These are phyloP conservation scores for Tapera naevia DNA, from an alignment of 2,797 vertebrate genomes.

Conservation along the genomic window DNA sequence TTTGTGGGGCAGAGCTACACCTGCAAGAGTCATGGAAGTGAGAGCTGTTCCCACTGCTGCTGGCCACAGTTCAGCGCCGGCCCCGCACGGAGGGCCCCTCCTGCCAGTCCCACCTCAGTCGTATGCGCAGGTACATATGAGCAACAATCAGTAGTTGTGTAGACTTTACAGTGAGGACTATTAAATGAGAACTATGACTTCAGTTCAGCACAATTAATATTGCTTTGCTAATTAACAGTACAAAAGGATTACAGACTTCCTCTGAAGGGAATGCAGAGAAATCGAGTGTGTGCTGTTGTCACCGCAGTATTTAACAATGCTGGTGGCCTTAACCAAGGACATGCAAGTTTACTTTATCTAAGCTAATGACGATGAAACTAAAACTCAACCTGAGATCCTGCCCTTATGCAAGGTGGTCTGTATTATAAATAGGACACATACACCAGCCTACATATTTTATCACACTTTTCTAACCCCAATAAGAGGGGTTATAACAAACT, in stretches of 20 bases:
- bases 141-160: neutral
- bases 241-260: conserved; percentile 14
- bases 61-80: neutral
- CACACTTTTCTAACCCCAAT: neutral
- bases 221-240: conserved; percentile 39
- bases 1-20: conserved; percentile 18
- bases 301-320: neutral
- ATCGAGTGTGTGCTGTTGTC: neutral
- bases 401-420: neutral
- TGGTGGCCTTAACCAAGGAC: conserved; percentile 15
- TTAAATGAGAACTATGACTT: conserved; percentile 10
- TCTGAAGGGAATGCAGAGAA: conserved; percentile 14
- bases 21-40: conserved; percentile 28
- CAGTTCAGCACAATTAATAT: neutral
- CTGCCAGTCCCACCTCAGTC: neutral
- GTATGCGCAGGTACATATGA: fast-evolving
- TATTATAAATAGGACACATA: neutral
- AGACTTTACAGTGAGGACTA: neutral
- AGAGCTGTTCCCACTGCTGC: neutral
- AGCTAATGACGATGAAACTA: neutral
- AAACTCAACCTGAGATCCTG: neutral
- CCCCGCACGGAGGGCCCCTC: neutral
- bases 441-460: neutral
- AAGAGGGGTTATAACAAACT: neutral
- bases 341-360: neutral